Percentiles rank a stretch among this genome's conserved stretches.
phyloP scores from a whole-genome alignment of 2,888 invertebrate species.

The Nasonia oneida region DNA sequence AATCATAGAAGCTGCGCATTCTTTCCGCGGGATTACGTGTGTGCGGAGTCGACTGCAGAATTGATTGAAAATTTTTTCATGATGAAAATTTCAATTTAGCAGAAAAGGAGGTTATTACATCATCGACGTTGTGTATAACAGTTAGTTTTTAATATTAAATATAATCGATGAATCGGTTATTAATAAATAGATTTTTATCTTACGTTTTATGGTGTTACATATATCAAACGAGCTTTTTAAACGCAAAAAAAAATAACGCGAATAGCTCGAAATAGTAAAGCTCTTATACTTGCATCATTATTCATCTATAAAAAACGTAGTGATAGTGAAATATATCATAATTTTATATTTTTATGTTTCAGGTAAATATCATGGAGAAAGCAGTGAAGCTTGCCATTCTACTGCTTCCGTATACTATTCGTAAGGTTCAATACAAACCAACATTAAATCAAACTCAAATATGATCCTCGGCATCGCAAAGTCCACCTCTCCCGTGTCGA shows the following conservation, averaged over 20 bases:
- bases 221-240: not conserved
- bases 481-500: too few relatives aligned
- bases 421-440: not conserved
- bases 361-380: not conserved
- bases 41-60: not conserved
- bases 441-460: not conserved
- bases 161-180: not conserved
- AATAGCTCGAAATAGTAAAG: not conserved
- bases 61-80: not conserved
- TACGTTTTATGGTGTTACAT: not conserved
- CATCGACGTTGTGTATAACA: not conserved
- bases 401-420: not conserved
- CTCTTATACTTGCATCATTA: not conserved
- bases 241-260: not conserved
- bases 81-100: not conserved
- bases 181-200: not conserved
- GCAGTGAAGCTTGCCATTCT: not conserved
- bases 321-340: not conserved
- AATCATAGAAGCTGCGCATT: not conserved
- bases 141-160: not conserved
- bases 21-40: not conserved
- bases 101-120: not conserved
- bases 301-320: too few relatives aligned
- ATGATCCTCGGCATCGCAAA: not conserved
- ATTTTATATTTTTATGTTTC: not conserved